Evolutionary conservation across 2,888 invertebrate species (phyloP).

Genomic region (Odontocolon sp.): DNA sequence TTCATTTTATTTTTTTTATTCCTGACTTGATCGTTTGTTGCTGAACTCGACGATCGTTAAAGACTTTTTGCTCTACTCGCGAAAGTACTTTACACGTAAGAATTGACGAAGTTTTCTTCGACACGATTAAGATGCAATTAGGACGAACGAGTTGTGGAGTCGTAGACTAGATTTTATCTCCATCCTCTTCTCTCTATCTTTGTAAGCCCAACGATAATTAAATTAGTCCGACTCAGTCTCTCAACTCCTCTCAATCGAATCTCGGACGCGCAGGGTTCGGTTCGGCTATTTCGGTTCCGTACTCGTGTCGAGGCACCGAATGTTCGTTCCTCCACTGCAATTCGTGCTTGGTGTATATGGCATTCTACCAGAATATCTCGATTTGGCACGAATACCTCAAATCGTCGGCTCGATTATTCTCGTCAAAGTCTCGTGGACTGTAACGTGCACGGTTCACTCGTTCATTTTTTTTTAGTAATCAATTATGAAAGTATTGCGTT

Average conservation of each 20-base stretch:
- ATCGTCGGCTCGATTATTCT: slow-evolving; percentile 49
- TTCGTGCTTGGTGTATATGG: slow-evolving; percentile 33
- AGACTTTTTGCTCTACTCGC: neutral
- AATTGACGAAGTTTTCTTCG: no score
- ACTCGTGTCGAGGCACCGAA: slow-evolving; percentile 26
- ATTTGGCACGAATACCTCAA: slow-evolving; percentile 53
- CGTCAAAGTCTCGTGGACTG: slow-evolving; percentile 37
- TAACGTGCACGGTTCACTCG: slow-evolving; percentile 28
- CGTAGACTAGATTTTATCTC: slow-evolving; percentile 8
- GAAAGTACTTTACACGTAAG: no score
- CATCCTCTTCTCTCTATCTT: neutral
- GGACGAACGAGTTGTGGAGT: neutral
- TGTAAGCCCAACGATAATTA: slow-evolving; percentile 42
- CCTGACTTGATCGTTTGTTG: slow-evolving; percentile 43
- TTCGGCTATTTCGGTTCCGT: slow-evolving; percentile 50
- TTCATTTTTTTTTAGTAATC: slow-evolving; percentile 50
- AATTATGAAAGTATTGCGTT: slow-evolving; percentile 54
- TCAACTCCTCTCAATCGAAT: slow-evolving; percentile 48
- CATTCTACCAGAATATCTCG: slow-evolving; percentile 48
- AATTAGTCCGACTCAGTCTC: slow-evolving; percentile 45
- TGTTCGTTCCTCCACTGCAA: slow-evolving; percentile 25
- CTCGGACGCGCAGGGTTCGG: slow-evolving; percentile 49
- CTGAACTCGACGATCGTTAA: slow-evolving; percentile 24
- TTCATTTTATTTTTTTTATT: no score
- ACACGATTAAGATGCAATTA: slow-evolving; percentile 7